Evolutionary conservation across 2,888 invertebrate genomes (phyloP).

Genomic region (Dasysyrphus albostriatus): DNA sequence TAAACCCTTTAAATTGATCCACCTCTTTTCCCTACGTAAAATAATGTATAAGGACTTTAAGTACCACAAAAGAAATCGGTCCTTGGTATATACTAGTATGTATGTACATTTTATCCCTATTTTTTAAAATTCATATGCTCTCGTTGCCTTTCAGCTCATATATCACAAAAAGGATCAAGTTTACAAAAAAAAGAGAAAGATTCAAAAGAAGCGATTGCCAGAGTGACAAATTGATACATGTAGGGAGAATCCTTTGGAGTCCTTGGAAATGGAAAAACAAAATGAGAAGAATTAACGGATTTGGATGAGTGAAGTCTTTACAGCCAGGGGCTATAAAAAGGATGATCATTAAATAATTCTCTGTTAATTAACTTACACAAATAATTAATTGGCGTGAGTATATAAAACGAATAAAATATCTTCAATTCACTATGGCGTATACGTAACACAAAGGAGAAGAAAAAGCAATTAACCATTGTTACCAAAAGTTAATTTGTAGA

Average conservation of each 20-base stretch:
- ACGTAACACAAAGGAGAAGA: background rate
- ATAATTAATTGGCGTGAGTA: background rate
- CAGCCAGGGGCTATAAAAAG: background rate
- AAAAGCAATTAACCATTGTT: background rate
- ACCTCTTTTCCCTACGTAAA: background rate
- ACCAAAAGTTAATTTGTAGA: background rate
- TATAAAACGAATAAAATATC: background rate
- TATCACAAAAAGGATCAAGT: slow-evolving; percentile 2
- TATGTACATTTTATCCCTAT: background rate
- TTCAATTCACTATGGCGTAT: background rate
- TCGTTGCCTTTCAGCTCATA: background rate
- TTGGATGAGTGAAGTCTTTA: background rate
- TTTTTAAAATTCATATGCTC: background rate
- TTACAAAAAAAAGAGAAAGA: background rate
- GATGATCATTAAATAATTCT: slow-evolving; percentile 15
- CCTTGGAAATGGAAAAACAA: background rate
- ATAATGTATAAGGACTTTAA: background rate
- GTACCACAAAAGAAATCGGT: background rate
- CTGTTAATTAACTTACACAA: background rate
- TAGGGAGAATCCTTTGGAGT: background rate
- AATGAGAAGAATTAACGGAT: background rate
- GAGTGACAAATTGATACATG: slow-evolving; percentile 19
- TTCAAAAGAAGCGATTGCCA: slow-evolving; percentile 8
- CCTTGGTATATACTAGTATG: background rate
- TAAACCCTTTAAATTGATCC: background rate